These are phyloP conservation scores for Polymixis flavicincta DNA, from an alignment of 2,888 invertebrate genomes.

Conservation along the genomic window DNA sequence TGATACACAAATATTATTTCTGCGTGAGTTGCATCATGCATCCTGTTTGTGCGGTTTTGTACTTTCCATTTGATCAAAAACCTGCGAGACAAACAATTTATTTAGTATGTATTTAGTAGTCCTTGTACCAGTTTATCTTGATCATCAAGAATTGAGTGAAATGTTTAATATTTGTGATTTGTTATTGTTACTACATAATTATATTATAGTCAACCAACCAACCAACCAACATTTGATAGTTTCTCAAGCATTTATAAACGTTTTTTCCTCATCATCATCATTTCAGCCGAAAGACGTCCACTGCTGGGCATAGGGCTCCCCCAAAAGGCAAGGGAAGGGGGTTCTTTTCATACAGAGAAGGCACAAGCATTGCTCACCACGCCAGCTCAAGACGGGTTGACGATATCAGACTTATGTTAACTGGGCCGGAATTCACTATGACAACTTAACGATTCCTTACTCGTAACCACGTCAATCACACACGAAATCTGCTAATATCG, in stretches of 20 bases:
- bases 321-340: too few relatives aligned
- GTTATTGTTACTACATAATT: neutral
- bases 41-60: slow-evolving; percentile 26
- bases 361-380: neutral
- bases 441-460: too few relatives aligned
- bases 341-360: too few relatives aligned
- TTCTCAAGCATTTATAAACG: too few relatives aligned
- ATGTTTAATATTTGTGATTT: neutral
- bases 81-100: neutral
- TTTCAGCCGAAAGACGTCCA: too few relatives aligned
- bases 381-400: neutral
- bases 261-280: too few relatives aligned
- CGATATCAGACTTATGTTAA: neutral
- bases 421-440: too few relatives aligned
- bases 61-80: slow-evolving; percentile 21
- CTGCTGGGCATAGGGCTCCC: too few relatives aligned
- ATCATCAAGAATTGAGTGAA: neutral
- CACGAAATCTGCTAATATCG: too few relatives aligned
- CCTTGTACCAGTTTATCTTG: neutral
- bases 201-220: too few relatives aligned
- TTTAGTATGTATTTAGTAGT: neutral
- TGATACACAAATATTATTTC: slow-evolving; percentile 35
- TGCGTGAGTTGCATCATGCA: slow-evolving; percentile 24
- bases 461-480: too few relatives aligned
- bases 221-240: neutral